Evolutionary conservation across 2,113 vertebrate species (phyloP).

Genomic region (Tragelaphus buxtoni): DNA sequence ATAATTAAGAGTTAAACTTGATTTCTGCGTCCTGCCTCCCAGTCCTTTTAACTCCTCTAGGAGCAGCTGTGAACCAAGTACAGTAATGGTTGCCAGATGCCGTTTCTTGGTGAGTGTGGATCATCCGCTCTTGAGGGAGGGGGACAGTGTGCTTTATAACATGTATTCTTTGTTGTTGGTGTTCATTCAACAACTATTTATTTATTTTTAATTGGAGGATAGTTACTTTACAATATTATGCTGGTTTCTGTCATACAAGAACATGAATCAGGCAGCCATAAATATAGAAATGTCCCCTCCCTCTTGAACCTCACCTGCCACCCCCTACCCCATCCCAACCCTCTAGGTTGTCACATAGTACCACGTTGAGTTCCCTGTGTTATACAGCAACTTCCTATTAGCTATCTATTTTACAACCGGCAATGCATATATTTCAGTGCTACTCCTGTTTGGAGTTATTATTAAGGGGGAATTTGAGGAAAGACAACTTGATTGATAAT

Average conservation of each 20-base stretch:
- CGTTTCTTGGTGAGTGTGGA: slow-evolving; percentile 19
- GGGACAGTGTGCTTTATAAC: not conserved
- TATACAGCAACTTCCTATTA: not conserved
- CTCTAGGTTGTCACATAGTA: not conserved
- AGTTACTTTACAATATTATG: not conserved
- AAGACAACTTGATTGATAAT: not conserved
- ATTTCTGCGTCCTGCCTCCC: slow-evolving; percentile 31
- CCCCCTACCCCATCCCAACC: not conserved
- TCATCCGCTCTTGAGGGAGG: slow-evolving; percentile 26
- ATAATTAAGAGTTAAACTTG: slow-evolving; percentile 63
- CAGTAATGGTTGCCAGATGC: slow-evolving; percentile 58
- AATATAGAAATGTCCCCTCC: not conserved
- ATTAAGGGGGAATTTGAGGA: not conserved
- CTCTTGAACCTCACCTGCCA: not conserved
- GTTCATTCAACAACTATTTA: not conserved
- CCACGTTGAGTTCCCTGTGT: not conserved
- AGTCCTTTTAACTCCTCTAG: slow-evolving; percentile 47
- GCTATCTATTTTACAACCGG: not conserved
- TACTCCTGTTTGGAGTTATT: slow-evolving; percentile 25
- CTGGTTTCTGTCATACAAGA: not conserved
- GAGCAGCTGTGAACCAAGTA: slow-evolving; percentile 42
- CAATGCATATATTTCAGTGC: not conserved
- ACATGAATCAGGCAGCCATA: not conserved
- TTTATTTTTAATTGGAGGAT: not conserved
- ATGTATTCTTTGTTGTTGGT: not conserved